These are phyloP conservation scores for Rhagoletis pomonella DNA, from an alignment of 1,140 invertebrate genomes.

Conservation along the genomic window DNA sequence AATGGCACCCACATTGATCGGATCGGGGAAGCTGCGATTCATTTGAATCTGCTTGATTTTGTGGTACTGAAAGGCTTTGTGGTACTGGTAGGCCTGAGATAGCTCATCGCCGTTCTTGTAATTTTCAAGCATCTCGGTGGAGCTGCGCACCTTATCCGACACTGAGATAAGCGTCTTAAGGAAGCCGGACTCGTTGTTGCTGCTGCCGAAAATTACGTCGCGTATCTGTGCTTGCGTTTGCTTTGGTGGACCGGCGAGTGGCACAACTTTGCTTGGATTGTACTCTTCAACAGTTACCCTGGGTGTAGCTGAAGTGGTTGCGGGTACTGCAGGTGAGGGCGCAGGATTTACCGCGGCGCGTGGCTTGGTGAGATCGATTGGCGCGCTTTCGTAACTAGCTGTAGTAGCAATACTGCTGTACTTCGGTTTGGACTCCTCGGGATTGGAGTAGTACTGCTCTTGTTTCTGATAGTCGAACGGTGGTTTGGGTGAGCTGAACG, in stretches of 20 bases:
- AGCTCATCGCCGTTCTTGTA: slow-evolving; percentile 71
- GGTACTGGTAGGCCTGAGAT: slow-evolving; percentile 84
- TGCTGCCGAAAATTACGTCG: slow-evolving; percentile 69
- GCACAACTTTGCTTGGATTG: background rate
- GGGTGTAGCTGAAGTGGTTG: slow-evolving; percentile 27
- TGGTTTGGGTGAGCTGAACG: slow-evolving; percentile 72
- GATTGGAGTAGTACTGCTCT: slow-evolving; percentile 73
- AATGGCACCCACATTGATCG: slow-evolving; percentile 13
- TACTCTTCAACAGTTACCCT: slow-evolving; percentile 13
- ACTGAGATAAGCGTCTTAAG: slow-evolving; percentile 71
- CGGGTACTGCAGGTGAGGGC: background rate
- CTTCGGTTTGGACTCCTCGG: slow-evolving; percentile 69
- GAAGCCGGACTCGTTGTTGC: slow-evolving; percentile 67
- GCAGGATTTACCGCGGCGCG: slow-evolving; percentile 51
- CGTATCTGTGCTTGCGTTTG: slow-evolving; percentile 71
- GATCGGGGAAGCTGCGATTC: slow-evolving; percentile 59
- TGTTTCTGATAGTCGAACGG: slow-evolving; percentile 73
- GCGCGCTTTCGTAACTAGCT: slow-evolving; percentile 66
- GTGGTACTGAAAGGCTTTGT: slow-evolving; percentile 83
- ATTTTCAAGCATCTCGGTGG: slow-evolving; percentile 64
- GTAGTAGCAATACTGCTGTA: slow-evolving; percentile 36
- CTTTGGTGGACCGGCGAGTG: slow-evolving; percentile 50
- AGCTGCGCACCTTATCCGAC: slow-evolving; percentile 71
- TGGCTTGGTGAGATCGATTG: slow-evolving; percentile 72
- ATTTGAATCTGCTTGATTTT: slow-evolving; percentile 83